Evolutionary conservation across 2,888 invertebrate genomes (phyloP), one percentile per base, ranked within the genome.

Genomic region (Siphonodentalium dalli): DNA sequence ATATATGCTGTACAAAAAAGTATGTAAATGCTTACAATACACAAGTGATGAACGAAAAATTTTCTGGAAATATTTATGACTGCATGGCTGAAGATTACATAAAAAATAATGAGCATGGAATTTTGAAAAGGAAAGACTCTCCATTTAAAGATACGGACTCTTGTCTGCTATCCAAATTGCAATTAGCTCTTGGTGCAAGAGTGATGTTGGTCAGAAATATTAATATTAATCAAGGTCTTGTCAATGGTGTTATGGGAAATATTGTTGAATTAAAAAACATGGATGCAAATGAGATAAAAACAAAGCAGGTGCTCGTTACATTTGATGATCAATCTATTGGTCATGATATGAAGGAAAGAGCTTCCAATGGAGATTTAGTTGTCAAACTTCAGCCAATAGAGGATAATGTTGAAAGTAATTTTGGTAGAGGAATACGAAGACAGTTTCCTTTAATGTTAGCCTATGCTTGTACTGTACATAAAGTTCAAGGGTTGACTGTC

Each of bases 241-340:
- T 38, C 5, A 52, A 52, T 37, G 52, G 39, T 9, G 39, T 26
- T 20, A 39, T 52, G 38, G 52, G 52, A 23, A 46, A 20, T 5
- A 40, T 52, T 1, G n/a, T 8, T 21, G 23, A 40, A 11, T 29
- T 48, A 20, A 9, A 20, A 20, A 13, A 11, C 7, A 11, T 7
- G 11, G n/a, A n/a, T n/a, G 34, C 11, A 13, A 28, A 28, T 15
- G 15, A 39, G 7, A 23, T 33, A 7, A n/a, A 21, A 18, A 40
- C n/a, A 13, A 37, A 40, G n/a, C 29, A 28, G 27, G n/a, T n/a
- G n/a, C n/a, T n/a, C n/a, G 48, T 48, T 31, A 8, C 4, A 3
- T 48, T 48, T 40, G 48, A 48, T 28, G 21, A 48, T 20, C n/a
- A 40, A 13, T 9, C 9, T 23, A 31, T 48, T 13, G 34, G 44